These are phyloP conservation scores for Lepidonotus clava DNA, from an alignment of 2,888 invertebrate species.

Conservation along the genomic window DNA sequence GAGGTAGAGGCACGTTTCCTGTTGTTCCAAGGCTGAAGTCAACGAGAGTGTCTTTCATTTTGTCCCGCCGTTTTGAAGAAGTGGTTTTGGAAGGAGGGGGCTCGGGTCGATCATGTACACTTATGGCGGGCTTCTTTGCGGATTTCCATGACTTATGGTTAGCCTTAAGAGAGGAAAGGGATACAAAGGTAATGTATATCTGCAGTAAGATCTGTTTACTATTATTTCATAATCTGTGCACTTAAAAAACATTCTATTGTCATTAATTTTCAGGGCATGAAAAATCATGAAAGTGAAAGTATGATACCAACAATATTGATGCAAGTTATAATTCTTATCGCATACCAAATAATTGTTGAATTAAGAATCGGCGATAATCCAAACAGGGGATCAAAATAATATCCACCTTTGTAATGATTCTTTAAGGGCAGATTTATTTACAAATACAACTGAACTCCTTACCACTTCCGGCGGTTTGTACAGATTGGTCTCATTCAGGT, in stretches of 20 bases:
- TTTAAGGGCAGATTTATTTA: background rate
- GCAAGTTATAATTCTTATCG: no score
- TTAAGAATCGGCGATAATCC: no score
- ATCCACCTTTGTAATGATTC: no score
- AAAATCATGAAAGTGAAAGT: no score
- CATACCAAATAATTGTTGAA: background rate
- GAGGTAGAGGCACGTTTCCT: conserved; percentile 68
- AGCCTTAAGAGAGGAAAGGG: conserved; percentile 48
- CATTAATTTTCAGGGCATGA: no score
- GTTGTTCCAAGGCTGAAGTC: conserved; percentile 76
- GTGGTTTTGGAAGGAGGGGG: background rate
- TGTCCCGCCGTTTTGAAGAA: conserved; percentile 50
- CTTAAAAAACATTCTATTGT: no score
- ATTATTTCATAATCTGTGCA: no score
- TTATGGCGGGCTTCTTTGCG: conserved; percentile 57
- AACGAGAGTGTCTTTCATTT: conserved; percentile 72
- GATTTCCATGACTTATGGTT: conserved; percentile 68
- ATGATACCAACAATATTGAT: no score
- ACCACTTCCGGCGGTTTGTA: conserved; percentile 63
- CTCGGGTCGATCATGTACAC: background rate
- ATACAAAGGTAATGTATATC: background rate
- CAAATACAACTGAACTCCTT: background rate
- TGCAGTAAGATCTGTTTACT: background rate
- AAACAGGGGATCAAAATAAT: background rate
- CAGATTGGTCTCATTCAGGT: conserved; percentile 76